Conservation (phyloP, 2,888 invertebrate genomes). For the Cyrtodaria siliqua region DNA sequence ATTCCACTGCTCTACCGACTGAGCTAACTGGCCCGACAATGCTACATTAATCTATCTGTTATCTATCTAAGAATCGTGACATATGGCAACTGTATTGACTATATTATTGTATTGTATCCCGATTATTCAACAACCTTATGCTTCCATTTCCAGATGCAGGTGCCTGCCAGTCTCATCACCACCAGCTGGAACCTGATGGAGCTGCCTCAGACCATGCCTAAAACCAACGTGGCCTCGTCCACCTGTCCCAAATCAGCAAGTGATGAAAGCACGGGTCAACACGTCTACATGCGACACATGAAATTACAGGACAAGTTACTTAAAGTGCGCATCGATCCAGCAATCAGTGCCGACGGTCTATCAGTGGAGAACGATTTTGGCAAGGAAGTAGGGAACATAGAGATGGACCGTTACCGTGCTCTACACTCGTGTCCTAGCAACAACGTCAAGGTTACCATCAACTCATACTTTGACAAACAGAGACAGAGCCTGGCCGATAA, state of each 20-base stretch:
- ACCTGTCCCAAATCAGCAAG: constrained; percentile 27
- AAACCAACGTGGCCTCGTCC: constrained; percentile 21
- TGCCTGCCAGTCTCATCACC: constrained; percentile 74
- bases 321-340: constrained; percentile 56
- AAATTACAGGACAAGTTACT: constrained; percentile 68
- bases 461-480: constrained; percentile 71
- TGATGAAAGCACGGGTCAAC: constrained; percentile 33
- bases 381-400: constrained; percentile 66
- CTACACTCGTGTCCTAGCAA: constrained; percentile 64
- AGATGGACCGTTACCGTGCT: constrained; percentile 73
- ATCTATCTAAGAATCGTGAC: too few species aligned
- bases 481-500: constrained; percentile 49
- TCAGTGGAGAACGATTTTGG: constrained; percentile 69
- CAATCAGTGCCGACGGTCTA: constrained; percentile 60
- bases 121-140: too few species aligned
- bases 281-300: constrained; percentile 60
- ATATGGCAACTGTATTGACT: too few species aligned
- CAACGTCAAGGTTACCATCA: constrained; percentile 62
- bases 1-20: too few species aligned
- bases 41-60: too few species aligned
- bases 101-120: too few species aligned
- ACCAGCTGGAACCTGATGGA: constrained; percentile 67
- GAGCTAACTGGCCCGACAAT: too few species aligned
- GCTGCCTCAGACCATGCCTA: constrained; percentile 41
- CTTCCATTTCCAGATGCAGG: constrained; percentile 62